Evolutionary conservation across 2,797 vertebrate genomes (phyloP).

Genomic region (Distichodus sexfasciatus): DNA sequence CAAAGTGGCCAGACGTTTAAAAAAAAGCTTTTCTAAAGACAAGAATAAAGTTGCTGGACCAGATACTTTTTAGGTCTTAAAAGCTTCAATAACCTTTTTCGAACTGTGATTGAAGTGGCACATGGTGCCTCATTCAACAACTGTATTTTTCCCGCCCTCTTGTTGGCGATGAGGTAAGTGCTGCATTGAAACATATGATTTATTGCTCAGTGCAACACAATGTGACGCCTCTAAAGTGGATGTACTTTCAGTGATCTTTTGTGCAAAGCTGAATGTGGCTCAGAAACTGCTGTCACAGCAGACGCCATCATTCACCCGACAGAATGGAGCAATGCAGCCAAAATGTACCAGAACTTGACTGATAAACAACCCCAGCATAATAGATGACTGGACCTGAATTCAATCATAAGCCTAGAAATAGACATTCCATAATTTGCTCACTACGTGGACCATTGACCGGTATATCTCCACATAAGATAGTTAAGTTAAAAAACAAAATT

Average conservation of each 20-base stretch:
- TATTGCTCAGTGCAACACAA: neutral
- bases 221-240: slow-evolving; percentile 21
- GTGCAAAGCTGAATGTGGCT: neutral
- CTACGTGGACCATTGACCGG: neutral
- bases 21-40: no score
- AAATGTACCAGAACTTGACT: neutral
- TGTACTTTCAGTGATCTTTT: slow-evolving; percentile 27
- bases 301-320: slow-evolving; percentile 26
- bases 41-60: no score
- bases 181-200: neutral
- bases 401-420: neutral
- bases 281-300: slow-evolving; percentile 39
- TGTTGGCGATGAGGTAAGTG: neutral
- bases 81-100: neutral
- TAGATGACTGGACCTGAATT: slow-evolving; percentile 6
- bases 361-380: slow-evolving; percentile 20
- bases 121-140: neutral
- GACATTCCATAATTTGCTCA: neutral
- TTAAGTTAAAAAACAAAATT: neutral
- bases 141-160: neutral
- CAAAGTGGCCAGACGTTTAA: no score
- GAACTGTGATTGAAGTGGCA: neutral
- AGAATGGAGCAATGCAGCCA: slow-evolving; percentile 2
- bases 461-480: no score
- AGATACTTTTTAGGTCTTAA: neutral